Conservation (phyloP, 2,797 vertebrate genomes). For the Lindbergichthys nudifrons region DNA sequence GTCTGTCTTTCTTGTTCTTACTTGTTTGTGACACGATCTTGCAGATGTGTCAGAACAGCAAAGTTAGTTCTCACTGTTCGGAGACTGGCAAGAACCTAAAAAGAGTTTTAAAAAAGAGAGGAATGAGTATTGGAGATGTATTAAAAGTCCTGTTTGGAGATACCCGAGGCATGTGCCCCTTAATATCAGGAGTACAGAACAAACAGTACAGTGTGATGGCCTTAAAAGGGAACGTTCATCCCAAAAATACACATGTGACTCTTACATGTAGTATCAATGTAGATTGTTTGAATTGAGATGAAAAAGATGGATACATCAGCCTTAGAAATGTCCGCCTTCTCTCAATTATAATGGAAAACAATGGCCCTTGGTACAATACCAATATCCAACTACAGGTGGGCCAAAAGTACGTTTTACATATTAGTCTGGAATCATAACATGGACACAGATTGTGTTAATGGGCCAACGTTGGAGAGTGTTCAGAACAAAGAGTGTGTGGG, state of each 20-base stretch:
- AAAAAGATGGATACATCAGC: no score
- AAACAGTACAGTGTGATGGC: background rate
- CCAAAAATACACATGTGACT: no score
- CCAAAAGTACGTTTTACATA: constrained; percentile 3
- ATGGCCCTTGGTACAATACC: no score
- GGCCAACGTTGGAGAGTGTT: constrained; percentile 12
- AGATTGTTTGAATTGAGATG: no score
- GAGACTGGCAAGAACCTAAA: constrained; percentile 93
- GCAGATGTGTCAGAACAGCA: constrained; percentile 86
- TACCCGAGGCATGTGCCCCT: background rate
- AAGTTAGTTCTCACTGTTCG: constrained; percentile 91
- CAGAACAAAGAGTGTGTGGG: constrained; percentile 53
- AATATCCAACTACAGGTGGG: constrained; percentile 3
- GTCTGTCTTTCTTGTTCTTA: constrained; percentile 67
- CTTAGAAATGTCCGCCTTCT: no score
- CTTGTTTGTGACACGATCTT: constrained; percentile 85
- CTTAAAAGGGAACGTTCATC: no score
- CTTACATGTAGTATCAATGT: no score
- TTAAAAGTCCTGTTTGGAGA: background rate
- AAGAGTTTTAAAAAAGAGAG: background rate
- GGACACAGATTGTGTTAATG: constrained; percentile 28
- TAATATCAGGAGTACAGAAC: background rate
- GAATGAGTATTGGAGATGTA: background rate
- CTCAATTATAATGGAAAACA: no score
- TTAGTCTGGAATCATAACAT: constrained; percentile 26